Base-by-base conservation (phyloP, 1,140 invertebrate species). In the Leucophenga varia region DNA sequence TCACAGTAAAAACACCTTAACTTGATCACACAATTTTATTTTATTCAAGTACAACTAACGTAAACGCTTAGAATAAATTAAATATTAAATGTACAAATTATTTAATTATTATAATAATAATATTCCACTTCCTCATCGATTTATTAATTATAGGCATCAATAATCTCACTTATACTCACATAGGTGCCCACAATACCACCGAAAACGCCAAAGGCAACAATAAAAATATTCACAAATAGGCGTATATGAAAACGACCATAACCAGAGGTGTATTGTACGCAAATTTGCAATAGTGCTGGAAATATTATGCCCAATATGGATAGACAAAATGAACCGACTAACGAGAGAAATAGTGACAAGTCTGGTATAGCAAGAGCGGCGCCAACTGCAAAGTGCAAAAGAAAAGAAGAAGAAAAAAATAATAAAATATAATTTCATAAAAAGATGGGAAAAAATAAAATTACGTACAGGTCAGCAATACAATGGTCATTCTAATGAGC, bases 291-390 rank as follows among this genome's bases (percentile, higher is more conserved):
- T 18, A 96, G 72, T 0, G 93, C 89, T 1, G 95, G 95, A 64
- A 96, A 91, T 57, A 97, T 93, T 0, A 97, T 80, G 1, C 94
- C 93, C 10, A 97, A 79, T 18, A 91, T 89, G 2, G 91, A 93
- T 5, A 94, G 83, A 51, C 90, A 91, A 10, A 97, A 83, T 44
- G 82, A 81, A 19, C 95, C 95, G 9, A 97, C 89, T 5, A 97
- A 79, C 0, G 93, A 93, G 19, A 98, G 97, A 60, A 97, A 88
- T 1, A 93, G 84, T 6, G 91, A 92, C 3, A 98, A 77, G 65
- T 94, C 85, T 0, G 93, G 93, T 37, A 97, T 86, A 2, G 86
- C 82, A 7, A 90, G 82, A 2, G 94, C 93, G 36, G 92, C 82
- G 14, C 78, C 76, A 56, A 93, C 87, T 77, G 84, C 2, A 56